Base-by-base conservation (phyloP, 92 coral and sea anemone species). In the Isaurus tuberculatus region DNA sequence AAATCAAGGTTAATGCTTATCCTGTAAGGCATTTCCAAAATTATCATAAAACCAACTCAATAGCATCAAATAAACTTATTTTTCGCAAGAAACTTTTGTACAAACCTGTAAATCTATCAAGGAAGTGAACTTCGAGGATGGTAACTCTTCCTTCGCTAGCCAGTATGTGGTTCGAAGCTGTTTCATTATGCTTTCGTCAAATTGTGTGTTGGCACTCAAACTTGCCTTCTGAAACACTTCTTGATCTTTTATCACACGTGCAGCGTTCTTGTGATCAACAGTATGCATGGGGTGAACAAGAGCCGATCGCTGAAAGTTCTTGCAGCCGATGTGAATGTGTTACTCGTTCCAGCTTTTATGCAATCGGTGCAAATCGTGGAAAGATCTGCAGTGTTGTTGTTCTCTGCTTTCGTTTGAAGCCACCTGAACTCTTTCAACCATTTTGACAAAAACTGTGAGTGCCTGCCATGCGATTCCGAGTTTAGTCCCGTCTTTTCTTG, bases 401-500 rank as follows among this genome's bases (percentile, higher is more conserved):
- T 67, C 48, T 32, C 46, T 67, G 72, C 26, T 67, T 65, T 28
- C 0, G 37, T 65, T 27, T 65, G 70, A 28, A 65, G 70, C 40
- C 42, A 65, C 40, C 29, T 65, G 40, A 65, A 65, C 70, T 65
- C 36, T 65, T 65, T 29, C 40, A 65, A 28, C 70, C 23, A 31
- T 65, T 66, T 66, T 31, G 72, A 65, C 71, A 65, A 65, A 65
- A 65, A 65, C 73, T 68, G 73, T 16, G 49, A 68, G 73, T 68
- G 48, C 29, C 73, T 32, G 73, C 49, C 72, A 66, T 2, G 49
- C 11, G 28, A 68, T 34, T 34, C 28, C 48, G 27, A 5, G 69
- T 64, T 64, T 64, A 27, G 36, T 65, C 20, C 36, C 5, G 23
- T 13, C 37, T 65, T 29, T 64, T 32, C 44, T 32, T 19, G 46